Evolutionary conservation across 2,797 vertebrate species (phyloP).

Genomic region (Halcyon leucocephala): DNA sequence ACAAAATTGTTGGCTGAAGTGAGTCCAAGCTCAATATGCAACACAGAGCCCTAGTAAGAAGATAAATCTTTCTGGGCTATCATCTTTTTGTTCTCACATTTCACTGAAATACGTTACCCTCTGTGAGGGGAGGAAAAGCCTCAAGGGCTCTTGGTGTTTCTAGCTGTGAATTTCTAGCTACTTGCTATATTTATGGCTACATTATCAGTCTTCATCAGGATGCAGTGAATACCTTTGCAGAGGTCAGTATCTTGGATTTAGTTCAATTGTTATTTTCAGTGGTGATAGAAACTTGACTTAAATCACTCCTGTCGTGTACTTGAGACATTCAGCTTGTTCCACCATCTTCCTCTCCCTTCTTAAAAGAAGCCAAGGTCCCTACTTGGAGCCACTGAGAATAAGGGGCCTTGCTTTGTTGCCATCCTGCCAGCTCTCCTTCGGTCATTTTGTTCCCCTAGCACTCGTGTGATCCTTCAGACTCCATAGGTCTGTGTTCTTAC

Average conservation of each 20-base stretch:
- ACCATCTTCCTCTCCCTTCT: neutral
- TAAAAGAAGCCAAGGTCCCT: neutral
- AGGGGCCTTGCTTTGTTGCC: neutral
- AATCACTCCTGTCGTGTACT: conserved; percentile 39
- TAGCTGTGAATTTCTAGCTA: conserved; percentile 51
- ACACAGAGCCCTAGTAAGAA: neutral
- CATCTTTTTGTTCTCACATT: conserved; percentile 67
- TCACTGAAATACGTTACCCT: conserved; percentile 27
- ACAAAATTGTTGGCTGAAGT: conserved; percentile 13
- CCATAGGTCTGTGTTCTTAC: neutral
- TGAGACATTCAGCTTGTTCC: neutral
- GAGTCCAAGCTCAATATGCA: conserved; percentile 27
- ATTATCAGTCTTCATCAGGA: conserved; percentile 68
- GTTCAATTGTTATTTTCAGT: conserved; percentile 70
- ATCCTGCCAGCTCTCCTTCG: neutral
- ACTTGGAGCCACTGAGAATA: neutral
- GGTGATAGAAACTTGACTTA: conserved; percentile 40
- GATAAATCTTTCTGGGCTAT: conserved; percentile 49
- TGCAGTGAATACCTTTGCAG: conserved; percentile 65
- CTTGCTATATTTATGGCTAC: conserved; percentile 66
- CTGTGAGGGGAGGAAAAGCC: conserved; percentile 42
- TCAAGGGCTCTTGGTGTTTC: conserved; percentile 61
- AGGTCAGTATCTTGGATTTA: conserved; percentile 65
- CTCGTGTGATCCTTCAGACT: neutral
- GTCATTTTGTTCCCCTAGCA: neutral